A percentile compares a stretch with the other conserved stretches of the same genome.
Evolutionary conservation across 2,797 vertebrate genomes (phyloP).

Genomic region (Carduelis carduelis): DNA sequence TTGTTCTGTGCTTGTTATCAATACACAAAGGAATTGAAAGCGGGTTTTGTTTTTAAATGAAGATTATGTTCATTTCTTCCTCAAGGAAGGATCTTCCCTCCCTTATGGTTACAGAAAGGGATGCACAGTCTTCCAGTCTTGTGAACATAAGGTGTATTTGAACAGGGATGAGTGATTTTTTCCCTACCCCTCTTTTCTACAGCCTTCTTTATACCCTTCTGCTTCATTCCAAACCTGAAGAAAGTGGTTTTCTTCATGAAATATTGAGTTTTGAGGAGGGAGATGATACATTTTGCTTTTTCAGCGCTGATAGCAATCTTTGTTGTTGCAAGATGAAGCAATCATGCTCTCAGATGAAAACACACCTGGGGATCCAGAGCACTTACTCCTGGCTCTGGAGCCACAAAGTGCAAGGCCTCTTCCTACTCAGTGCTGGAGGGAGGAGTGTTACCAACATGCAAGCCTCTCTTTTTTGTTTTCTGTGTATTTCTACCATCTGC

Average conservation of each 20-base stretch:
- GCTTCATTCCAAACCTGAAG: background rate
- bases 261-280: background rate
- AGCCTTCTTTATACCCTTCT: background rate
- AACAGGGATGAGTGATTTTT: background rate
- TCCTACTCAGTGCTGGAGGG: background rate
- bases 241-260: background rate
- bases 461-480: background rate
- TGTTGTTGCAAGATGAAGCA: background rate
- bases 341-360: background rate
- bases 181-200: background rate
- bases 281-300: background rate
- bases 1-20: background rate
- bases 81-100: background rate
- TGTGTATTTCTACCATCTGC: background rate
- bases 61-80: background rate
- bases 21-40: background rate
- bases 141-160: background rate
- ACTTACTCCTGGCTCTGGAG: background rate
- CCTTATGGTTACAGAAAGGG: background rate
- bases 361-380: background rate
- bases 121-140: background rate
- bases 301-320: background rate
- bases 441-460: background rate
- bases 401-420: background rate
- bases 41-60: background rate